phyloP scores from a whole-genome alignment of 2,797 vertebrate species.

The Chrysocyon brachyurus region DNA sequence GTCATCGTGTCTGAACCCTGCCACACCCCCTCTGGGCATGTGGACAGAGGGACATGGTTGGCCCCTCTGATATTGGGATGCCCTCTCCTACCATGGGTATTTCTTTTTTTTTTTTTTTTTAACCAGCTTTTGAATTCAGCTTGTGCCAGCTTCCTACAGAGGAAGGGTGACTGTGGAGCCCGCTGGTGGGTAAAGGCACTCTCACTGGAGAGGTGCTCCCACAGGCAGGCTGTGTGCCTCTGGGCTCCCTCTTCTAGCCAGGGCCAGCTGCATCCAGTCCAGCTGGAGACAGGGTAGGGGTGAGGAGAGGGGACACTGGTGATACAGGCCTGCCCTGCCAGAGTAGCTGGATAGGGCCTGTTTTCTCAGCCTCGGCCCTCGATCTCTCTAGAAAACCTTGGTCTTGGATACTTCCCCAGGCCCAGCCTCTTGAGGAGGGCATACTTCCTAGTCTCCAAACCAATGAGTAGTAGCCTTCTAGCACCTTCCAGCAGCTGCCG shows the following conservation, averaged over 20 bases:
- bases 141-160: conserved; percentile 35
- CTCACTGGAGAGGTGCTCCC: background rate
- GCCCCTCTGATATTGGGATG: background rate
- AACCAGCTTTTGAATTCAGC: background rate
- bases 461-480: background rate
- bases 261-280: background rate
- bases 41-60: background rate
- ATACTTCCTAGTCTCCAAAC: background rate
- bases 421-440: background rate
- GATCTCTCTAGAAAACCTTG: background rate
- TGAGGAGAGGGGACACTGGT: fast-evolving
- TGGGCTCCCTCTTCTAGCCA: background rate
- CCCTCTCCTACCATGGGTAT: background rate
- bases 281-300: background rate
- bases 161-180: conserved; percentile 4
- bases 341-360: background rate
- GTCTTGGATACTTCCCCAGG: background rate
- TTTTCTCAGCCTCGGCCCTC: background rate
- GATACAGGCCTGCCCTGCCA: background rate
- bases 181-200: background rate
- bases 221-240: background rate
- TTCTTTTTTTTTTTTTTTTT: background rate
- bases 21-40: fast-evolving
- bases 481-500: background rate
- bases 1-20: background rate